Base-by-base conservation (phyloP, 2,888 invertebrate species). In the Hartigia nigra region DNA sequence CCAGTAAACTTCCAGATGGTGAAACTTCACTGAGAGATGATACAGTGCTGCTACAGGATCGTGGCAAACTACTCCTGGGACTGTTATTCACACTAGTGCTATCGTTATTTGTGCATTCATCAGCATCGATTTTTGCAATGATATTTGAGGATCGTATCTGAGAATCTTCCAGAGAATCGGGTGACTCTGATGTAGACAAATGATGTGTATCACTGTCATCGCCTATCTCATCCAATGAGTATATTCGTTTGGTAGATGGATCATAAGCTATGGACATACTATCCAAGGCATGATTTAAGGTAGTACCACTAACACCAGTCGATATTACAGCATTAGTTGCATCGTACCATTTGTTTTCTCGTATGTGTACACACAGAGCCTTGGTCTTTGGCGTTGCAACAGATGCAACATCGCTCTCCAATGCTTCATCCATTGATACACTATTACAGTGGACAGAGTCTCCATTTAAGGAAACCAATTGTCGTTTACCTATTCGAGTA, bases 231-330 rank as follows among this genome's bases (percentile, higher is more conserved):
- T 89, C 92, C 81, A 95, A 93, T 76, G 95, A 93, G 91, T 95
- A 95, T 82, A 95, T 91, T 86, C 95, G 95, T 89, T 95, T 96
- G 35, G 95, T 96, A 75, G 95, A 93, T 23, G 96, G 96, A 90
- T 95, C 95, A 91, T 96, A 96, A 4, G 95, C 95, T 82, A 96
- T 91, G 83, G 95, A 95, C 92, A 96, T 95, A 90, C 94, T 95
- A 89, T 95, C 95, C 86, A 96, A 91, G 77, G 95, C 95, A 91
- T 95, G 95, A 88, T 95, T 95, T 81, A 96, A 92, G 35, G 88
- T 90, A 34, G 90, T 86, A 32, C 90, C 90, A 4, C 89, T 87
- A 3, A 90, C 86, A 12, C 90, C 90, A 3, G 88, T 88, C 1
- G 90, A 90, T 14, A 90, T 87, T 9, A 89, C 84, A 9, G 74